Base-by-base conservation (phyloP, 2,113 vertebrate genomes). In the Callospermophilus lateralis region DNA sequence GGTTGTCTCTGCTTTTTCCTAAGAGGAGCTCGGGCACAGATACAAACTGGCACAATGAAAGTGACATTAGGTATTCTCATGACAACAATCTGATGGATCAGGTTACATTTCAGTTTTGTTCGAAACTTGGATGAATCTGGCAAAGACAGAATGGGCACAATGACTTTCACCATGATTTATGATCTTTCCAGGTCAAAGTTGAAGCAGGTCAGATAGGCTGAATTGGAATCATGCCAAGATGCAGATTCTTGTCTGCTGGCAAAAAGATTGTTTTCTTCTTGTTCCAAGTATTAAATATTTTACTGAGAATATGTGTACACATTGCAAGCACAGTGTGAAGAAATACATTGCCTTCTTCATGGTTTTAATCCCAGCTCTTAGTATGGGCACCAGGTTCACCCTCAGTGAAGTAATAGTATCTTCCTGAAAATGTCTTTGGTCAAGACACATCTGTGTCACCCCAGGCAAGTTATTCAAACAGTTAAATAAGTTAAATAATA, bases 161-260 rank as follows among this genome's bases (percentile, higher is more conserved):
- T 16, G 34, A 92, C n/a, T 74, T 88, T 77, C 53, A 30, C 42
- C 8, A 15, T 80, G 83, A 76, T 70, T 97, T 76, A 76, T 80
- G 3, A 70, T 87, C 63, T 84, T 9, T 20, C 58, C 51, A 26
- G 65, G 48, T 84, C 55, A 53, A 79, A 61, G 39, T 37, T 63
- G 28, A 88, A 94, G 37, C 20, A 45, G 63, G 77, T 87, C 45
- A 61, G 63, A 15, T 65, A 63, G 45, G 10, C 76, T 28, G 70
- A 86, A 32, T 0, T 58, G 26, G n/a, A 77, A 72, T 39, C 10
- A 4, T n/a, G 63, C 39, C 48, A 83, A 81, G 34, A 39, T 87
- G 51, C 68, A 24, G 58, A 84, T 84, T 65, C 84, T 72, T 96
- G 42, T 95, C 74, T 94, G 37, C 34, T 84, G 61, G 74, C 70